phyloP scores from a whole-genome alignment of 2,113 vertebrate genomes.

The Saccopteryx bilineata region DNA sequence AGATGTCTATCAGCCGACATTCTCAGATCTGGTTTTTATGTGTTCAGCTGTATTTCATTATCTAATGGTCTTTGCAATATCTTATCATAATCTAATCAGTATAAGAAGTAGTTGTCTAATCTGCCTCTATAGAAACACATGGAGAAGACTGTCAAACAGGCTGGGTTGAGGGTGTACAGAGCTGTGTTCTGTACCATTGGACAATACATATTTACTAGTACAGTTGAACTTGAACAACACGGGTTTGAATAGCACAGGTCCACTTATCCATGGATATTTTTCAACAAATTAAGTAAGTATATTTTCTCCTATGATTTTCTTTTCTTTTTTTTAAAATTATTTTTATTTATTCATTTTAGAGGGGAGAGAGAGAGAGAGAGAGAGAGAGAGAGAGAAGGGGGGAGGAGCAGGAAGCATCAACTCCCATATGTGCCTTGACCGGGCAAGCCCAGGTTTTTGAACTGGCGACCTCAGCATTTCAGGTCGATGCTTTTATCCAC shows the following conservation, averaged over 20 bases:
- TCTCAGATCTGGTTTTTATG: conserved; percentile 53
- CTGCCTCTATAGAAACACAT: neutral
- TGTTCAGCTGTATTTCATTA: conserved; percentile 33
- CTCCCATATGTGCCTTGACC: too few relatives aligned
- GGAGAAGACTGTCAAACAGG: neutral
- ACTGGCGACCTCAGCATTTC: too few relatives aligned
- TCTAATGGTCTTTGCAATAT: neutral
- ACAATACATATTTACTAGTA: neutral
- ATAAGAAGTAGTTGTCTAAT: conserved; percentile 30
- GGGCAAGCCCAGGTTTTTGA: too few relatives aligned
- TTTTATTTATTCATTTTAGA: too few relatives aligned
- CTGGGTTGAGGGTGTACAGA: neutral
- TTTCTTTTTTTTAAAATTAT: too few relatives aligned
- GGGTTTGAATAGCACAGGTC: neutral
- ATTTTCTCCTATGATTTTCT: neutral
- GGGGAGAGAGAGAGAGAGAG: too few relatives aligned
- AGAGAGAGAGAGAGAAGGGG: too few relatives aligned
- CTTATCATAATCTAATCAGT: conserved; percentile 9
- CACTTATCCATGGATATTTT: neutral
- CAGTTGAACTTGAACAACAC: neutral
- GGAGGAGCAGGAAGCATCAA: too few relatives aligned
- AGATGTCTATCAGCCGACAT: neutral
- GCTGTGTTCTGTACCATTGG: neutral
- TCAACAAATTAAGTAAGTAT: neutral
- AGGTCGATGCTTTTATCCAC: too few relatives aligned